These are phyloP conservation scores for Dynastes grantii DNA, from an alignment of 2,888 invertebrate species.

Conservation along the genomic window DNA sequence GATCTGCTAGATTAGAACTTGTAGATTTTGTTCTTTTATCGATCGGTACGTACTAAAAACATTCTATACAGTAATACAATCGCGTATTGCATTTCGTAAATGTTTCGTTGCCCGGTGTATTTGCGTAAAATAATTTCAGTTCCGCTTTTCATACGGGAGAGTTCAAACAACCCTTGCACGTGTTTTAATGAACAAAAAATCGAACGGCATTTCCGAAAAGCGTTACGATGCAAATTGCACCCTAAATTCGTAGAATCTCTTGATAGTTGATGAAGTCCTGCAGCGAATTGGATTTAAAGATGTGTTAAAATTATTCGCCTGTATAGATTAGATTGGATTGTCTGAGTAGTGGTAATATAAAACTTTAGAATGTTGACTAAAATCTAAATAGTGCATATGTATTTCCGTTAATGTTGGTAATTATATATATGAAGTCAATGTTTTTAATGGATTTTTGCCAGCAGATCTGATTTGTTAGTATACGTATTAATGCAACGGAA, in stretches of 20 bases:
- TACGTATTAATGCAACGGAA: no score
- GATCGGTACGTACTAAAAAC: background rate
- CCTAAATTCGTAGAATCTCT: constrained; percentile 24
- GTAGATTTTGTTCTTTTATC: constrained; percentile 21
- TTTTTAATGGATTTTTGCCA: no score
- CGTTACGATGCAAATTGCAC: constrained; percentile 31
- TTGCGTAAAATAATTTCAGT: constrained; percentile 16
- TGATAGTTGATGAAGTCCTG: background rate
- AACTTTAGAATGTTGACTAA: no score
- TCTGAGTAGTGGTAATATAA: no score
- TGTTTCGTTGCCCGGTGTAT: constrained; percentile 6
- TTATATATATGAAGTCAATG: no score
- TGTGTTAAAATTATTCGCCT: background rate
- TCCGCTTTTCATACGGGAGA: no score
- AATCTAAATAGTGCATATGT: no score
- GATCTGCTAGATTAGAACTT: constrained; percentile 40
- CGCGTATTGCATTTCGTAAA: background rate
- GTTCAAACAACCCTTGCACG: background rate
- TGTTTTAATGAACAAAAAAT: background rate
- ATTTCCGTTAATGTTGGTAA: no score
- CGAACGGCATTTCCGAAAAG: constrained; percentile 11
- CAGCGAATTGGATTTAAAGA: background rate
- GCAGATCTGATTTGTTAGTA: no score
- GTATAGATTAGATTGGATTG: no score
- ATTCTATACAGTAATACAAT: background rate